Conservation (phyloP, 2,113 vertebrate genomes). For the Phrynosoma blainvillii region DNA sequence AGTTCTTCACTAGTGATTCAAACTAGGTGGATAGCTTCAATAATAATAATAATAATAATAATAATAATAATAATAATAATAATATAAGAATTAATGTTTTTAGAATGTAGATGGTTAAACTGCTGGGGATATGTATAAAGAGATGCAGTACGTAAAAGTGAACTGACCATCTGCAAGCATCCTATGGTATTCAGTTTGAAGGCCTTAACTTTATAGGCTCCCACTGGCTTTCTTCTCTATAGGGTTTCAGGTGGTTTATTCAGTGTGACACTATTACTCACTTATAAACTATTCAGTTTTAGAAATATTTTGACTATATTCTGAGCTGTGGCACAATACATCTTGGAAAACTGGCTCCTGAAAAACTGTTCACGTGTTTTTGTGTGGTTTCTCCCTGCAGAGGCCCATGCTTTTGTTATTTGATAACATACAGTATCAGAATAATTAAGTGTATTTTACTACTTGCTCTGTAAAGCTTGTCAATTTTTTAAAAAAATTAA, state of each 20-base stretch:
- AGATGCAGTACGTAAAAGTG: not conserved
- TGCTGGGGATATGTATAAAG: not conserved
- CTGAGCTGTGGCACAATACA: not conserved
- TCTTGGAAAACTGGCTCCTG: not conserved
- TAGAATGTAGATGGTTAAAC: not conserved
- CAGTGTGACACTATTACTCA: not conserved
- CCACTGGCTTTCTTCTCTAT: not conserved
- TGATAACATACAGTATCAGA: not conserved
- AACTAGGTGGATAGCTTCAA: not conserved
- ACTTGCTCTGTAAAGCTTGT: not conserved
- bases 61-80: too few species aligned
- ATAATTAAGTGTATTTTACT: not conserved
- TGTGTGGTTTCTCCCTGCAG: not conserved
- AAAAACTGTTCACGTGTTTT: not conserved
- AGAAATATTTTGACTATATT: not conserved
- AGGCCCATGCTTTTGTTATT: not conserved
- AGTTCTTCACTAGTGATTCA: not conserved
- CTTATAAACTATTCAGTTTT: not conserved
- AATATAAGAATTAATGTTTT: not conserved
- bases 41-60: too few species aligned
- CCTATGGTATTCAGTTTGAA: not conserved
- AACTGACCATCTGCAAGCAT: not conserved
- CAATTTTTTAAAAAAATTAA: not conserved
- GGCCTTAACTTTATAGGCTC: not conserved
- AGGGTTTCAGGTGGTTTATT: not conserved